Base-by-base conservation (phyloP, 1,140 invertebrate species). In the Arion vulgaris region DNA sequence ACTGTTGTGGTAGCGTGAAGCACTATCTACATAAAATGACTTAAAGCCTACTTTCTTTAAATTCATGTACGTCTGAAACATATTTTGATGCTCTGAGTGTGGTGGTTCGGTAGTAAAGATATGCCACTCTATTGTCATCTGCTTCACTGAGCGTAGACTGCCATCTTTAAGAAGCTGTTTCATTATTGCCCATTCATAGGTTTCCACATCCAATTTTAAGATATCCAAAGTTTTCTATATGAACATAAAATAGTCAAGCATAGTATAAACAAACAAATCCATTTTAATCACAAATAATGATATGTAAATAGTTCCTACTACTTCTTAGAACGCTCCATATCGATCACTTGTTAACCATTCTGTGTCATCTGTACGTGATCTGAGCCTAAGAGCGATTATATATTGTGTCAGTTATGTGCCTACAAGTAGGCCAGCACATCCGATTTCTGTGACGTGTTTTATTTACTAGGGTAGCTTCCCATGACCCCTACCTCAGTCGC, bases 201-300 rank as follows among this genome's bases (percentile, higher is more conserved):
- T 36, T 39, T 84, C 83, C 28, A 84, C 79, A 62, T 84, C 83
- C 28, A 84, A 73, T 62, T 84, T 84, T 74, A 84, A 39, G 7
- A 84, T 62, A 81, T 84, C 83, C 34, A 84, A 39, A 7, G 73
- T 34, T n/a, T 62, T 66, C 83, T 84, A 72, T 36, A 34, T 51
- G 66, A 0, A 11, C 17, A 32, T 45, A 49, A 75, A 41, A 75
- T 45, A 45, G 49, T 5, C 9, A 49, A 49, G n/a, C n/a, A n/a
- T n/a, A n/a, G n/a, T n/a, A n/a, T n/a, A n/a, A n/a, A n/a, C n/a
- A n/a, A n/a, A n/a, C n/a, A n/a, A n/a, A n/a, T n/a, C n/a, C n/a
- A n/a, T n/a, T n/a, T n/a, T n/a, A n/a, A n/a, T n/a, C n/a, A n/a
- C n/a, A n/a, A n/a, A n/a, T n/a, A n/a, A n/a, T n/a, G n/a, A n/a